These are phyloP conservation scores for Alviniconcha strummeri DNA, from an alignment of 2,888 invertebrate genomes.

Conservation along the genomic window DNA sequence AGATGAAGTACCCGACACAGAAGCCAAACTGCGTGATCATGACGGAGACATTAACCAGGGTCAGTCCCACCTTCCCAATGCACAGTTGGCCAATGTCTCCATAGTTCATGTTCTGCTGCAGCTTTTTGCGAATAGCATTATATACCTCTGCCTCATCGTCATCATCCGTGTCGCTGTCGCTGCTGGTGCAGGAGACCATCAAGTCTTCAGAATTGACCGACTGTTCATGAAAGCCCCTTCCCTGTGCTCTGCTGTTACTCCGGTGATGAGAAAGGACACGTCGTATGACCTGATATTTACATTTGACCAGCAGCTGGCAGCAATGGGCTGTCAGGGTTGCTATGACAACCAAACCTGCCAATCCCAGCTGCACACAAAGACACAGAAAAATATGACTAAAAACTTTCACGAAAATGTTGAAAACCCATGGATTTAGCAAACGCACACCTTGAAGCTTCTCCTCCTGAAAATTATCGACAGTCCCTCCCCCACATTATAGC, in stretches of 20 bases:
- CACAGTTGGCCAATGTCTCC: conserved; percentile 68
- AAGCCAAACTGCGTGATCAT: conserved; percentile 70
- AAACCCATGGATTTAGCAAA: too few species aligned
- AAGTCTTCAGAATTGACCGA: neutral
- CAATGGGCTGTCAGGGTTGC: conserved; percentile 68
- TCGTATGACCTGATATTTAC: conserved; percentile 62
- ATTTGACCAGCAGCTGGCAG: conserved; percentile 67
- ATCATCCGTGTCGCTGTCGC: neutral
- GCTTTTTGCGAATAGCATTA: conserved; percentile 36
- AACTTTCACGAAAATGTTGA: too few species aligned
- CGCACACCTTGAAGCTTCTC: too few species aligned
- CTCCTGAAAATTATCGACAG: too few species aligned
- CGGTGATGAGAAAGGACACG: conserved; percentile 21
- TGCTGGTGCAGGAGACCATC: neutral
- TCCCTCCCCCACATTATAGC: too few species aligned
- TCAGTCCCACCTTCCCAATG: conserved; percentile 61
- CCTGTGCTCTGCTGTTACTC: neutral
- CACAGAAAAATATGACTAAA: neutral
- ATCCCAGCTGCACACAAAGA: conserved; percentile 62
- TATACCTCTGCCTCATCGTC: conserved; percentile 3
- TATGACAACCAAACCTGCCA: conserved; percentile 61
- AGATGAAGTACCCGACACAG: conserved; percentile 68
- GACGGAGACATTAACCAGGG: conserved; percentile 64
- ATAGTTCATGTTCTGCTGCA: conserved; percentile 57
- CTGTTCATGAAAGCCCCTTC: neutral